Evolutionary conservation across 2,797 vertebrate genomes (phyloP), one percentile per base, ranked within the genome.

Genomic region (Ceryle rudis): DNA sequence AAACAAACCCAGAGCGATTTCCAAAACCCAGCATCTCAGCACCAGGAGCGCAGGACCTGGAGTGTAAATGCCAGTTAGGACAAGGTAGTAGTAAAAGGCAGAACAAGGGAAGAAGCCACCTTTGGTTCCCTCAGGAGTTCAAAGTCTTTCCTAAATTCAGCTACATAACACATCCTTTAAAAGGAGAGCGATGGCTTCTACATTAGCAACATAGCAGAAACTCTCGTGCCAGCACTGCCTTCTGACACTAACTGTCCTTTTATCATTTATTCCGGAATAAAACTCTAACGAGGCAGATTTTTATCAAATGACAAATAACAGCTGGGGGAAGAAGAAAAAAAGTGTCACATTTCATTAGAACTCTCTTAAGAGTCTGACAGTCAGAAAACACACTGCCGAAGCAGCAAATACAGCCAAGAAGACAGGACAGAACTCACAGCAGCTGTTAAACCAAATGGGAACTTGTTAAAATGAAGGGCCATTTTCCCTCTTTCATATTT

Each of bases 271-370:
- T 90, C 78, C 66, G 81, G 78, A 94, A 85, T 64, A 81, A 86
- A 94, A 86, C 31, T 86, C 54, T 91, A 92, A 81, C 44, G 71
- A 77, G 52, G 60, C 41, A 90, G 77, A 89, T 80, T 93, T 84
- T 35, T 85, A 95, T 77, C 86, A 86, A 95, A 93, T 90, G 71
- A 92, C 80, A 96, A 97, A 95, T 79, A 95, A 94, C 90, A 94
- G 93, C 91, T 95, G 94, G 80, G 79, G 60, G 74, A 57, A 73
- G 86, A 86, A 84, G 80, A 87, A 90, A 90, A 87, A 83, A 92
- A 81, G 82, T 79, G 60, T 58, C 7, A n/a, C 67, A 90, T 75
- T 92, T 94, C 96, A 93, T 95, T 80, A 95, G 88, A 95, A 93
- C 77, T 80, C 96, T 86, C 60, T 82, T 82, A 82, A 81, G 93